phyloP scores from a whole-genome alignment of 2,113 vertebrate genomes.

The Etheostoma spectabile region DNA sequence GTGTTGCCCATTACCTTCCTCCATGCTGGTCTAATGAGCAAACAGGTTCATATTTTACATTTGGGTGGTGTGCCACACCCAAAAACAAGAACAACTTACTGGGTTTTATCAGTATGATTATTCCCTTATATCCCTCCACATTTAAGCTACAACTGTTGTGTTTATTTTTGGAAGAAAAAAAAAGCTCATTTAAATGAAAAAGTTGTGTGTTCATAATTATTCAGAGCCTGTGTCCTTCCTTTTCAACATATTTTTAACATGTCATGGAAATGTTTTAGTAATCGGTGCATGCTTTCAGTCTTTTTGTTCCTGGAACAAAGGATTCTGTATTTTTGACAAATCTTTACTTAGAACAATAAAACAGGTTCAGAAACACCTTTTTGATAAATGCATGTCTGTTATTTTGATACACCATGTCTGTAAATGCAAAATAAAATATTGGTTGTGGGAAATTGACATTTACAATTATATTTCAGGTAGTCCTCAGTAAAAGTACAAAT shows the following conservation, averaged over 20 bases:
- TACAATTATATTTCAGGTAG: not conserved
- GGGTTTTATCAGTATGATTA: slow-evolving; percentile 81
- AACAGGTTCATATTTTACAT: slow-evolving; percentile 44
- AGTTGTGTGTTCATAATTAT: slow-evolving; percentile 62
- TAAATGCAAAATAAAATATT: not conserved
- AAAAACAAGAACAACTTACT: slow-evolving; percentile 66
- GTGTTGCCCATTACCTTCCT: slow-evolving; percentile 50
- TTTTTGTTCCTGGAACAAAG: slow-evolving; percentile 68
- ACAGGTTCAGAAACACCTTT: slow-evolving; percentile 50
- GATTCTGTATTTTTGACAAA: slow-evolving; percentile 77
- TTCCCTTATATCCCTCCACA: slow-evolving; percentile 36
- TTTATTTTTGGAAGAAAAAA: slow-evolving; percentile 50
- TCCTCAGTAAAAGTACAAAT: not conserved
- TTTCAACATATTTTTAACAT: slow-evolving; percentile 76
- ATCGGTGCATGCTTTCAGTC: slow-evolving; percentile 76
- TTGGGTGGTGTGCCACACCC: slow-evolving; percentile 47
- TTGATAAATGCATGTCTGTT: not conserved
- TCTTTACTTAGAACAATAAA: slow-evolving; percentile 76
- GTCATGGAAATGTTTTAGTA: slow-evolving; percentile 76
- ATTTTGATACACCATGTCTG: not conserved
- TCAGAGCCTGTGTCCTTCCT: slow-evolving; percentile 61
- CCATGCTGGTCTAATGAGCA: slow-evolving; percentile 36
- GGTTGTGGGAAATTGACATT: not conserved
- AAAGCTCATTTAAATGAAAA: slow-evolving; percentile 48
- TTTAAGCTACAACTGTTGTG: slow-evolving; percentile 51